A percentile compares a stretch with the other conserved stretches of the same genome.
These are phyloP conservation scores for Mus minutoides DNA, from an alignment of 2,797 vertebrate genomes.

Conservation along the genomic window DNA sequence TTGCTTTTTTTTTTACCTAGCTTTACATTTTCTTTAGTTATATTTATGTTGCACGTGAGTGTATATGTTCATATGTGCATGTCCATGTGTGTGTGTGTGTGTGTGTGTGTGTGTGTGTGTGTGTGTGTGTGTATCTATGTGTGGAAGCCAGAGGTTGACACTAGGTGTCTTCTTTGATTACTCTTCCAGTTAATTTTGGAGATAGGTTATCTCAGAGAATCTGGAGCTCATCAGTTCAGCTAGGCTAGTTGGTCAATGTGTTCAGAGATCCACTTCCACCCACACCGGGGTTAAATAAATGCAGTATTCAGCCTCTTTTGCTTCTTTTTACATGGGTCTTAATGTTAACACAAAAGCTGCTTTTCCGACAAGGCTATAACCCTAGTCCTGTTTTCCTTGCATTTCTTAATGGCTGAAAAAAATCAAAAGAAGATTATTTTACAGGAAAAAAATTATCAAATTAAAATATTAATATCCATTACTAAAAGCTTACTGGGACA, in stretches of 20 bases:
- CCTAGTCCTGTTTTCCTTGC: background rate
- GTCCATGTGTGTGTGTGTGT: background rate
- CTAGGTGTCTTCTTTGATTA: background rate
- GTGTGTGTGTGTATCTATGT: accelerated
- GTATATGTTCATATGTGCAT: background rate
- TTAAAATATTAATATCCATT: slow-evolving; percentile 58
- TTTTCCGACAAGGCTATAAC: background rate
- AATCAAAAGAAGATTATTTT: slow-evolving; percentile 35
- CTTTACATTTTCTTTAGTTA: background rate
- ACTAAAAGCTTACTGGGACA: slow-evolving; percentile 33
- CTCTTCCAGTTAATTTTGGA: background rate
- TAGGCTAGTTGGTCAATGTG: background rate
- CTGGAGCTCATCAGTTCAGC: background rate
- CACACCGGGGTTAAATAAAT: background rate
- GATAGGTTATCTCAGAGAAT: background rate
- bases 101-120: background rate
- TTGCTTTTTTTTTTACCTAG: background rate
- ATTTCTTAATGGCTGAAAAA: slow-evolving; percentile 7
- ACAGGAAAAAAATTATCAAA: slow-evolving; percentile 32
- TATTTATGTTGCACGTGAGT: background rate
- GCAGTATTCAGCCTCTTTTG: background rate
- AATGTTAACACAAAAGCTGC: background rate
- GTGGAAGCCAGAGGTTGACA: background rate
- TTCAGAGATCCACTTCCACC: background rate
- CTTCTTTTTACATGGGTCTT: background rate